These are phyloP conservation scores for Hedychridium roseum DNA, from an alignment of 2,888 invertebrate species.

Conservation along the genomic window DNA sequence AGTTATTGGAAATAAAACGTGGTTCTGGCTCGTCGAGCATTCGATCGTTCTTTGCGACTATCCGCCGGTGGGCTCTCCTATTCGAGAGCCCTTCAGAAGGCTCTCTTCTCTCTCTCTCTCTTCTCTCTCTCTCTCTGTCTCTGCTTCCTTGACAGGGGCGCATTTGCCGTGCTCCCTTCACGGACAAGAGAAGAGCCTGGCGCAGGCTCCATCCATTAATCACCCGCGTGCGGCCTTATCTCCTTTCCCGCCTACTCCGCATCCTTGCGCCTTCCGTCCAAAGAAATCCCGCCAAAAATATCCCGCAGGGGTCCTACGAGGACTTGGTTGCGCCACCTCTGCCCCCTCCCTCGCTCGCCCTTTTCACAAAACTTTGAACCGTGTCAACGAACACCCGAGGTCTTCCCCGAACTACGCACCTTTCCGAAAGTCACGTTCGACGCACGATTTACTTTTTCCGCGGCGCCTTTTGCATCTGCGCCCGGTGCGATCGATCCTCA, in stretches of 20 bases:
- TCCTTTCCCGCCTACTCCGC: constrained; percentile 35
- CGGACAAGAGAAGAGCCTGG: not conserved
- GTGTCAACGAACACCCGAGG: not conserved
- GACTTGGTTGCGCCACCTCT: constrained; percentile 13
- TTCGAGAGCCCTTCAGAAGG: too few relatives aligned
- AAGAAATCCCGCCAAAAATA: constrained; percentile 36
- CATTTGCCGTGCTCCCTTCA: not conserved
- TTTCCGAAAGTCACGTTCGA: not conserved
- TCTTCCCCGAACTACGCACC: not conserved
- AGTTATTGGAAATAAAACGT: too few relatives aligned
- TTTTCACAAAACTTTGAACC: not conserved
- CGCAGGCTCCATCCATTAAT: constrained; percentile 44
- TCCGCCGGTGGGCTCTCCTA: too few relatives aligned
- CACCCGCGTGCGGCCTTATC: constrained; percentile 44
- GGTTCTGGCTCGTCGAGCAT: not conserved
- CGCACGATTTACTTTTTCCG: not conserved
- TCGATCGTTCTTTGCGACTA: too few relatives aligned
- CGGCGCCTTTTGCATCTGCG: not conserved
- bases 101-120: constrained; percentile 4
- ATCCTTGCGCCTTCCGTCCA: constrained; percentile 23
- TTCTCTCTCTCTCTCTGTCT: constrained; percentile 6
- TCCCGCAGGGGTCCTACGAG: constrained; percentile 27
- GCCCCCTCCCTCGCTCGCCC: constrained; percentile 2
- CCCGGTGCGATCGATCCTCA: not conserved
- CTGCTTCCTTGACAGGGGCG: not conserved